A percentile compares a stretch with the other conserved stretches of the same genome.
Conservation (phyloP, 2,113 vertebrate species). For the Zosterops pallidus region DNA sequence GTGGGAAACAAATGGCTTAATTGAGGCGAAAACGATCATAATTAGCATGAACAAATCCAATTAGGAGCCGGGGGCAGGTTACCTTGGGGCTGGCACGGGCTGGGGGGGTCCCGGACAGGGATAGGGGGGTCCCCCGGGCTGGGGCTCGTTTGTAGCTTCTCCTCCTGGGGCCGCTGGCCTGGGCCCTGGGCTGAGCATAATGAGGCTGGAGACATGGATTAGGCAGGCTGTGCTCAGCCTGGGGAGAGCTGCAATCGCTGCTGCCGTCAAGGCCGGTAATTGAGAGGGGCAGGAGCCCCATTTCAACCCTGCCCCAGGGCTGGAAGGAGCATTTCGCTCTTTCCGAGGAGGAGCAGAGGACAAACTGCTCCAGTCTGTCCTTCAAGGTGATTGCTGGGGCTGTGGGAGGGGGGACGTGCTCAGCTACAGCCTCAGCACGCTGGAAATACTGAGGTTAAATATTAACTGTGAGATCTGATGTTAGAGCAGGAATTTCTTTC, state of each 20-base stretch:
- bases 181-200: accelerated
- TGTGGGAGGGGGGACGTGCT: accelerated
- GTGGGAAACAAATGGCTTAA: slow-evolving; percentile 20
- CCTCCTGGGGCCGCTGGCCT: background rate
- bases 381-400: accelerated
- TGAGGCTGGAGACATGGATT: background rate
- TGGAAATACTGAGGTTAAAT: background rate
- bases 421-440: accelerated
- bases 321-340: background rate
- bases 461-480: background rate
- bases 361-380: background rate
- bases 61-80: background rate
- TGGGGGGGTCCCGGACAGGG: background rate
- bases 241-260: accelerated
- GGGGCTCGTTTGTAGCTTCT: background rate
- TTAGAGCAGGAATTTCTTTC: background rate
- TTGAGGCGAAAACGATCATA: background rate
- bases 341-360: background rate
- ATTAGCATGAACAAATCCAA: slow-evolving; percentile 29
- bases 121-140: accelerated
- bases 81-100: background rate
- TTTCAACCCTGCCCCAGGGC: background rate
- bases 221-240: background rate
- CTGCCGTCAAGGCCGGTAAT: background rate
- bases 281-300: background rate